Evolutionary conservation across 1,140 invertebrate genomes (phyloP).

Genomic region (Brachionus plicatilis): DNA sequence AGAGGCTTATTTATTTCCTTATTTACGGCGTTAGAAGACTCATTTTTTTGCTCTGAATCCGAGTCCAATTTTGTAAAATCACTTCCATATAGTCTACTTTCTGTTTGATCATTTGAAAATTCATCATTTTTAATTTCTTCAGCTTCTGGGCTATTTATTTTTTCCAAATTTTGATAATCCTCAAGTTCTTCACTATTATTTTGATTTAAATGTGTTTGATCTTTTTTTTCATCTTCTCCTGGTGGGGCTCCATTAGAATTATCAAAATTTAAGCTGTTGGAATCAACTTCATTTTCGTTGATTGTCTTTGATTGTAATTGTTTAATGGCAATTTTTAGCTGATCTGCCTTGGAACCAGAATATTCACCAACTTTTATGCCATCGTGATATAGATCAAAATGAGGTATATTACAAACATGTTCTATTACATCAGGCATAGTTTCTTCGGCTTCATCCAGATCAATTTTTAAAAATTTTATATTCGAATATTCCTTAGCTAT

Average conservation of each 20-base stretch:
- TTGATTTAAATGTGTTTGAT: neutral
- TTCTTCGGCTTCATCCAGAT: neutral
- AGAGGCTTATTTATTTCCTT: neutral
- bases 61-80: neutral
- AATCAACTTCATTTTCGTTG: neutral
- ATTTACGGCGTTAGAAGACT: too few species aligned
- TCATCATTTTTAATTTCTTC: too few species aligned
- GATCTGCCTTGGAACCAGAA: neutral
- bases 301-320: neutral
- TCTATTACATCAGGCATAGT: neutral
- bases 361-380: neutral
- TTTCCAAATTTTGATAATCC: neutral
- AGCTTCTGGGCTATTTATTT: neutral
- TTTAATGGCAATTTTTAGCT: neutral
- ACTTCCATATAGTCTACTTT: too few species aligned
- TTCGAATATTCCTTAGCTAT: neutral
- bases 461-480: constrained; percentile 30
- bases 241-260: neutral
- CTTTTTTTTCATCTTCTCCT: neutral
- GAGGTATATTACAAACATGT: neutral
- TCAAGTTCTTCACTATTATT: neutral
- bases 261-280: neutral
- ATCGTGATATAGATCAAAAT: neutral
- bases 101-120: too few species aligned
- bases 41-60: neutral